These are phyloP conservation scores for Macquaria australasica DNA, from an alignment of 2,113 vertebrate genomes.

Conservation along the genomic window DNA sequence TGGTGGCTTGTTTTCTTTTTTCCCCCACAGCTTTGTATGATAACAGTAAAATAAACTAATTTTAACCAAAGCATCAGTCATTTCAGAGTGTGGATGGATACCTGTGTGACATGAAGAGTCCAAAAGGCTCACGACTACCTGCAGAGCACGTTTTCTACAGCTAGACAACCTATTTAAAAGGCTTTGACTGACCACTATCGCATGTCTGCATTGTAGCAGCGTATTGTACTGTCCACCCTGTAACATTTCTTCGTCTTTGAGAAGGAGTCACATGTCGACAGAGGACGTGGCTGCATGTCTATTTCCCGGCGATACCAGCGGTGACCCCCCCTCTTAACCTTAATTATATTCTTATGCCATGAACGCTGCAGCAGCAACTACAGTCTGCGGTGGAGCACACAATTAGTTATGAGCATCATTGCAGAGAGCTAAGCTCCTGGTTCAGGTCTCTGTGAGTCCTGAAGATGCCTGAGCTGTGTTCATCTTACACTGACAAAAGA, in stretches of 20 bases:
- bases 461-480: background rate
- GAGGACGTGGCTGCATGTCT: background rate
- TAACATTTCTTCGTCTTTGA: background rate
- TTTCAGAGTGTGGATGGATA: background rate
- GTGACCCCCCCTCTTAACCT: background rate
- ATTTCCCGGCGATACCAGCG: background rate
- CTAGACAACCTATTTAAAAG: background rate
- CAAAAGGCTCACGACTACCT: background rate
- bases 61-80: background rate
- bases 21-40: background rate
- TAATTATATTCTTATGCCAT: slow-evolving; percentile 5
- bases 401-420: background rate
- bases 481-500: background rate
- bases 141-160: background rate
- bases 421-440: background rate
- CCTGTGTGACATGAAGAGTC: background rate
- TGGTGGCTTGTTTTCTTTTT: background rate
- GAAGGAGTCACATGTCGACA: background rate
- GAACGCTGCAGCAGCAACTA: background rate
- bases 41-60: background rate
- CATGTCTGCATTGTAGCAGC: background rate
- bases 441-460: background rate
- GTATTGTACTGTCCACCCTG: background rate
- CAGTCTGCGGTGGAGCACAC: background rate
- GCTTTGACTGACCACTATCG: background rate